phyloP scores from a whole-genome alignment of 2,888 invertebrate species.

The Lepetodrilus schrolli region DNA sequence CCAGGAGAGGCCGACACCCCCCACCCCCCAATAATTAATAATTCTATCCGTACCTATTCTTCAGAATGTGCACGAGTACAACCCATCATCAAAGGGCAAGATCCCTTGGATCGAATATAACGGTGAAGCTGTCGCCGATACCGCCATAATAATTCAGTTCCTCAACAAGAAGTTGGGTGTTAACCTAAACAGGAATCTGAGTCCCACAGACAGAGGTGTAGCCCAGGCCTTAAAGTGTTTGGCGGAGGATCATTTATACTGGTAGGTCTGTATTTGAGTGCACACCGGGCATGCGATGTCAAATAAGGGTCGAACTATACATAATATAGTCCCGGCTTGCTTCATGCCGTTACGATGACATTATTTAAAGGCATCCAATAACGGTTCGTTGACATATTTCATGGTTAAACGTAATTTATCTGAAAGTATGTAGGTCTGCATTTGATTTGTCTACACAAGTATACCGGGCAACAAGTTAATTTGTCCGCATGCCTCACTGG shows the following conservation, averaged over 20 bases:
- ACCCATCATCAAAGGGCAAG: not conserved
- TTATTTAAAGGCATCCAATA: too few species aligned
- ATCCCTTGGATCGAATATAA: slow-evolving; percentile 24
- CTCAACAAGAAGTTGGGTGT: not conserved
- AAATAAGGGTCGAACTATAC: not conserved
- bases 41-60: too few species aligned
- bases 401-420: too few species aligned
- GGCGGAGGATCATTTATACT: not conserved
- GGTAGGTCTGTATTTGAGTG: not conserved
- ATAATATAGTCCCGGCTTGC: not conserved
- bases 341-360: not conserved
- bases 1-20: too few species aligned
- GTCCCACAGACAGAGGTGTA: not conserved
- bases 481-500: too few species aligned
- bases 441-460: too few species aligned
- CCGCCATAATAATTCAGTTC: not conserved
- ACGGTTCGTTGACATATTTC: too few species aligned
- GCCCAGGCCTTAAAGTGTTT: not conserved
- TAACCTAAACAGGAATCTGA: not conserved
- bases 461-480: too few species aligned
- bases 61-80: not conserved
- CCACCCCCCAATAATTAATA: too few species aligned
- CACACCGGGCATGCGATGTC: not conserved
- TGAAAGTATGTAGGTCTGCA: too few species aligned
- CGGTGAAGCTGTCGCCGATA: not conserved